These are phyloP conservation scores for Mactra quadrangularis DNA, from an alignment of 1,140 invertebrate species.

Conservation along the genomic window DNA sequence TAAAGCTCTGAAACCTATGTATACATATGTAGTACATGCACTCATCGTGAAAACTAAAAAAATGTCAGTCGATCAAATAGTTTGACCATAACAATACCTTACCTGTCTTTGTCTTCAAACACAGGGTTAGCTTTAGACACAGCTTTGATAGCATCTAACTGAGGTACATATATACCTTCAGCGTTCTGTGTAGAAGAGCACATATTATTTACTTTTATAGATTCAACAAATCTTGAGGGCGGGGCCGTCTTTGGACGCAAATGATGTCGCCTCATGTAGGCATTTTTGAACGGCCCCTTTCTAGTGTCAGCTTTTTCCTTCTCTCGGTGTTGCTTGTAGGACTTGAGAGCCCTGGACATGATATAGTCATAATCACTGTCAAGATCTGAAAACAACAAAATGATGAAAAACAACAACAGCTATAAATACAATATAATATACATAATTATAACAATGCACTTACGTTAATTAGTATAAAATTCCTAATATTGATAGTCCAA, in stretches of 20 bases:
- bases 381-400: slow-evolving; percentile 74
- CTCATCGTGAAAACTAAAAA: too few relatives aligned
- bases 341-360: slow-evolving; percentile 73
- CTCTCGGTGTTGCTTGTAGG: slow-evolving; percentile 68
- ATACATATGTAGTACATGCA: too few relatives aligned
- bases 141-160: slow-evolving; percentile 47
- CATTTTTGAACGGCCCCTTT: slow-evolving; percentile 63
- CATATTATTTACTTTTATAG: slow-evolving; percentile 45
- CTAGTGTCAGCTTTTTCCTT: slow-evolving; percentile 66
- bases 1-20: too few relatives aligned
- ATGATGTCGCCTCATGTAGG: slow-evolving; percentile 49
- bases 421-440: neutral
- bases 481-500: neutral
- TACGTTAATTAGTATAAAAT: neutral
- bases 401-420: neutral
- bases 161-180: neutral
- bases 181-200: neutral
- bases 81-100: too few relatives aligned
- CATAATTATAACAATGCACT: neutral
- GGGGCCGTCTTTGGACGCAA: slow-evolving; percentile 53
- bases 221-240: slow-evolving; percentile 29
- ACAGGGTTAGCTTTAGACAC: slow-evolving; percentile 49
- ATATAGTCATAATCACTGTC: slow-evolving; percentile 76
- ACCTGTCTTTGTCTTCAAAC: slow-evolving; percentile 43
- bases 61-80: too few relatives aligned